Percentiles rank a stretch among this genome's conserved stretches.
phyloP scores from a whole-genome alignment of 2,888 invertebrate genomes.

The Ennomos fuscantarius region DNA sequence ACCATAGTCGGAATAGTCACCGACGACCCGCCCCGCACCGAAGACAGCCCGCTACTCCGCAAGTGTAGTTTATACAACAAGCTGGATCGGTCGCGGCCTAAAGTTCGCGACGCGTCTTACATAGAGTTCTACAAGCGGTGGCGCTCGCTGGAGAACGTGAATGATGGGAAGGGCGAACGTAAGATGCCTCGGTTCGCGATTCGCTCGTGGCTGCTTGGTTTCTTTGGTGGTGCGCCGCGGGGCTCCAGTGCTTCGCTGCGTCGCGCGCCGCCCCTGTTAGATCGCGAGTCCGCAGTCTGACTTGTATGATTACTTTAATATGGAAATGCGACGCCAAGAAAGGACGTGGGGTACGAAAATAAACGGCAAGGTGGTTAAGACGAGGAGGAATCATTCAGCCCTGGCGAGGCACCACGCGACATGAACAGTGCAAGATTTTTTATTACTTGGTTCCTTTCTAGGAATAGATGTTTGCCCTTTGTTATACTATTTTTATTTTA shows the following conservation, averaged over 20 bases:
- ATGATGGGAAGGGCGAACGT: slow-evolving; percentile 67
- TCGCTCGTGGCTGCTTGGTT: slow-evolving; percentile 89
- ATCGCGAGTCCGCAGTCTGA: slow-evolving; percentile 80
- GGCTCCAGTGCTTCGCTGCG: slow-evolving; percentile 83
- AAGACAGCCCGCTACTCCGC: slow-evolving; percentile 79
- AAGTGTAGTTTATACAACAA: slow-evolving; percentile 72
- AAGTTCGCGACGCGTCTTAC: slow-evolving; percentile 73
- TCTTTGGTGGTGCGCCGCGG: slow-evolving; percentile 90
- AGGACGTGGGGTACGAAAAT: no score
- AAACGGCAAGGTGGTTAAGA: no score
- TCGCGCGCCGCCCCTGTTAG: slow-evolving; percentile 75
- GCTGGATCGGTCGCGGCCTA: slow-evolving; percentile 67
- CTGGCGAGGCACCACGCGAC: no score
- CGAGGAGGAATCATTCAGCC: no score
- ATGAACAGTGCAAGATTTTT: no score
- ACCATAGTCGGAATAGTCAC: slow-evolving; percentile 68
- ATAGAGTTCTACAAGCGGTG: slow-evolving; percentile 88
- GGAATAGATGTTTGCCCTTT: no score
- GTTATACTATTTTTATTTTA: no score
- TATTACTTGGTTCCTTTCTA: no score
- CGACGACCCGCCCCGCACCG: slow-evolving; percentile 65
- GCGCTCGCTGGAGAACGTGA: slow-evolving; percentile 91
- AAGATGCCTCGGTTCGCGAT: slow-evolving; percentile 89
- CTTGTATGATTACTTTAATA: slow-evolving; percentile 7
- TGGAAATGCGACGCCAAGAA: no score